Evolutionary conservation across 2,888 invertebrate species (phyloP).

Genomic region (Gastrophysa polygoni): DNA sequence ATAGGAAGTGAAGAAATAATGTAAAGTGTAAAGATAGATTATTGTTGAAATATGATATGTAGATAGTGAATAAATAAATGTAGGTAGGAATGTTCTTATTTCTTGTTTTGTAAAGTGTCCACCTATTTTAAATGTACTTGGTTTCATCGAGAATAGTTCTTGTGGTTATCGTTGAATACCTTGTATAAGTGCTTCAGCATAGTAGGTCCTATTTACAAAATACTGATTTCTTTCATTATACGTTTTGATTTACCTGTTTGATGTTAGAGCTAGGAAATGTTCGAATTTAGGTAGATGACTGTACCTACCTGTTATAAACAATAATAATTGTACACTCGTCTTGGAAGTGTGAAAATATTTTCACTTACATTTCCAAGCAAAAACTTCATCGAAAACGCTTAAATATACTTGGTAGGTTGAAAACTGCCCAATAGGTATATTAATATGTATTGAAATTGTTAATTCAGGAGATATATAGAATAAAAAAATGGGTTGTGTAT

Average conservation of each 20-base stretch:
- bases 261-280: background rate
- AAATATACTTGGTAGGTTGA: constrained; percentile 7
- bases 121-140: too few species aligned
- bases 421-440: constrained; percentile 15
- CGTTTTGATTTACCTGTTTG: background rate
- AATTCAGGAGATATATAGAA: background rate
- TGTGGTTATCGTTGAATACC: too few species aligned
- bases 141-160: too few species aligned
- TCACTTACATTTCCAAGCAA: background rate
- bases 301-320: background rate
- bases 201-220: background rate
- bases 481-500: background rate
- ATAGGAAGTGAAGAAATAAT: too few species aligned
- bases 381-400: constrained; percentile 16
- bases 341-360: background rate
- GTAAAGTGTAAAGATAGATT: too few species aligned
- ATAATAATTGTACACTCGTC: background rate
- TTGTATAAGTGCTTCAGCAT: background rate
- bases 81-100: too few species aligned
- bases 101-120: too few species aligned
- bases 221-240: background rate
- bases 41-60: too few species aligned
- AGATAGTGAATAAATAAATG: too few species aligned
- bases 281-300: background rate
- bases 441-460: constrained; percentile 4